phyloP scores from a whole-genome alignment of 2,113 vertebrate species.

The Gila orcuttii region DNA sequence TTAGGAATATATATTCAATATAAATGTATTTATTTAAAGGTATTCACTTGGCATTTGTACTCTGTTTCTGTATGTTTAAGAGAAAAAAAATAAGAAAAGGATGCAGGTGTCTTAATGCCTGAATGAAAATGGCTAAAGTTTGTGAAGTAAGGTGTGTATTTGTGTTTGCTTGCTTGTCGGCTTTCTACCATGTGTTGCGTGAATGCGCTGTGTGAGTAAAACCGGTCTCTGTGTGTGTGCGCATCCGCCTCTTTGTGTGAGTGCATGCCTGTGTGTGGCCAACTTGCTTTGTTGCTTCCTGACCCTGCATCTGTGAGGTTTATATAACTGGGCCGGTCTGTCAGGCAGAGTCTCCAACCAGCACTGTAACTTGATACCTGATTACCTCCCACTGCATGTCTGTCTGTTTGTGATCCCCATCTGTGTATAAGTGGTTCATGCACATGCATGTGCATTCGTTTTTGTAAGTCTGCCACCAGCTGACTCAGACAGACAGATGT shows the following conservation, averaged over 20 bases:
- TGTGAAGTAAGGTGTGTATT: slow-evolving; percentile 1
- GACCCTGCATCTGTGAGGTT: slow-evolving; percentile 67
- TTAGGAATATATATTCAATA: no score
- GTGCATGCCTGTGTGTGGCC: slow-evolving; percentile 41
- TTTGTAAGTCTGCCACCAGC: slow-evolving; percentile 44
- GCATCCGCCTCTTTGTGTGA: slow-evolving; percentile 27
- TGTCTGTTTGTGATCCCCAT: slow-evolving; percentile 33
- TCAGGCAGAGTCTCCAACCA: slow-evolving; percentile 64
- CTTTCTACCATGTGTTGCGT: slow-evolving; percentile 2
- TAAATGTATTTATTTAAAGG: no score
- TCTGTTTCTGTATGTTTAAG: neutral
- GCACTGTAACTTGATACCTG: slow-evolving; percentile 71
- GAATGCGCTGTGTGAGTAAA: slow-evolving; percentile 24
- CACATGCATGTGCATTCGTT: neutral
- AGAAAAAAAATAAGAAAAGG: neutral
- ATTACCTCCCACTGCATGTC: slow-evolving; percentile 37
- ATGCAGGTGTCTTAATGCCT: slow-evolving; percentile 59
- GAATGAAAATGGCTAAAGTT: slow-evolving; percentile 58
- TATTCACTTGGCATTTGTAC: no score
- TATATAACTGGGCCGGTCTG: slow-evolving; percentile 66
- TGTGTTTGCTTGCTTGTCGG: slow-evolving; percentile 3
- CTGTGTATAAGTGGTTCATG: slow-evolving; percentile 1
- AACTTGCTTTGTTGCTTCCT: slow-evolving; percentile 66
- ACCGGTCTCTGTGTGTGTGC: slow-evolving; percentile 28
- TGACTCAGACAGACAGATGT: neutral